Evolutionary conservation across 2,113 vertebrate species (phyloP).

Genomic region (Petrocephalus microphthalmus): DNA sequence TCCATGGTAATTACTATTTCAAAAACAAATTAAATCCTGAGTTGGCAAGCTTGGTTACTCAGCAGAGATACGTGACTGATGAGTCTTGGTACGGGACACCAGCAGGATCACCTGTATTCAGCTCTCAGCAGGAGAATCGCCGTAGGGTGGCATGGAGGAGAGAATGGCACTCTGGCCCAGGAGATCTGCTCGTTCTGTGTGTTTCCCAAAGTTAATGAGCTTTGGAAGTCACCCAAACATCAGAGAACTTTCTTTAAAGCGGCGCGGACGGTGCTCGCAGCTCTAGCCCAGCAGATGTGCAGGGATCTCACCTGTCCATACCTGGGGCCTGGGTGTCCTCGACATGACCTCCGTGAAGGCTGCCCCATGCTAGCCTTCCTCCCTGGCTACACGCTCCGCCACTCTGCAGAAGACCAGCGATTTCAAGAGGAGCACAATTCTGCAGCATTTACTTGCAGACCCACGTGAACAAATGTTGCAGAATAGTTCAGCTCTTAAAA

Average conservation of each 20-base stretch:
- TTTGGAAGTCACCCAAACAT: constrained; percentile 53
- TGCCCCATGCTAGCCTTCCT: neutral
- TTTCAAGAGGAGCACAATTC: constrained; percentile 47
- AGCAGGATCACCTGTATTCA: neutral
- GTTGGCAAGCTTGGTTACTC: neutral
- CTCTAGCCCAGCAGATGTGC: neutral
- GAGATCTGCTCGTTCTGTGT: constrained; percentile 34
- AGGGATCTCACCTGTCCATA: constrained; percentile 12
- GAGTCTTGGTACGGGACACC: neutral
- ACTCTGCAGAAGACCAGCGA: constrained; percentile 32
- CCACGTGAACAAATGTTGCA: constrained; percentile 43
- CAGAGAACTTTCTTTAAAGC: constrained; percentile 13
- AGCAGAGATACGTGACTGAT: neutral
- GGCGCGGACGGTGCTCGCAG: neutral
- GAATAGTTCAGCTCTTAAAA: constrained; percentile 46
- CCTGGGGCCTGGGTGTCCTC: neutral
- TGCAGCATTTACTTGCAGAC: constrained; percentile 47
- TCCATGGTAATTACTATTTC: neutral
- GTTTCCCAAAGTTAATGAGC: constrained; percentile 55
- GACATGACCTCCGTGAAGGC: neutral
- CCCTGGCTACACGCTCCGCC: neutral
- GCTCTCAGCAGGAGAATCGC: neutral
- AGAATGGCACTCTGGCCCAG: constrained; percentile 28
- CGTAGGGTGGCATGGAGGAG: neutral
- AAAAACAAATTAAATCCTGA: neutral